Conservation (phyloP, 2,113 vertebrate genomes). For the Cichladusa arquata region DNA sequence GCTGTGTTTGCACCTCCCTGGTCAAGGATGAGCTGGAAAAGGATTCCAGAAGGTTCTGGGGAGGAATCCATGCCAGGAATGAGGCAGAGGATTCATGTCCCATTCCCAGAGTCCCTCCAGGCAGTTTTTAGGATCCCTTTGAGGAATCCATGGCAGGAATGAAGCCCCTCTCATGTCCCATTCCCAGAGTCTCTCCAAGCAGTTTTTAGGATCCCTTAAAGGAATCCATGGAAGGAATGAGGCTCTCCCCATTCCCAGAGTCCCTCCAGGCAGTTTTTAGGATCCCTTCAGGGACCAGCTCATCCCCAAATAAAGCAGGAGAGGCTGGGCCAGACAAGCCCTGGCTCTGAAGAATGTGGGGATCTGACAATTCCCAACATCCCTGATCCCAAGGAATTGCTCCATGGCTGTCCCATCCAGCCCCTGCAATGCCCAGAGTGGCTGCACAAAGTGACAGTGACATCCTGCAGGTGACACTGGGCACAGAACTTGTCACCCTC, state of each 20-base stretch:
- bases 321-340: background rate
- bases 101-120: background rate
- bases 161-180: no score
- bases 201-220: background rate
- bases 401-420: background rate
- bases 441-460: background rate
- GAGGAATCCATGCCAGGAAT: background rate
- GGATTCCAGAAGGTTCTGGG: background rate
- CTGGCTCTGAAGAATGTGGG: background rate
- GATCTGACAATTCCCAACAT: background rate
- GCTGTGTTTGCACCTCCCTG: background rate
- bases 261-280: background rate
- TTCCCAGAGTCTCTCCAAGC: background rate
- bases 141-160: no score
- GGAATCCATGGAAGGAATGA: no score
- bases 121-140: background rate
- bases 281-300: background rate
- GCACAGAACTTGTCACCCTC: background rate
- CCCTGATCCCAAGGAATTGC: background rate
- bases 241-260: background rate
- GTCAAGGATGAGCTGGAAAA: background rate
- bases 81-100: no score
- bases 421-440: background rate
- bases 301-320: background rate
- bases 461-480: background rate